Evolutionary conservation across 2,888 invertebrate genomes (phyloP).

Genomic region (Netelia virgata): DNA sequence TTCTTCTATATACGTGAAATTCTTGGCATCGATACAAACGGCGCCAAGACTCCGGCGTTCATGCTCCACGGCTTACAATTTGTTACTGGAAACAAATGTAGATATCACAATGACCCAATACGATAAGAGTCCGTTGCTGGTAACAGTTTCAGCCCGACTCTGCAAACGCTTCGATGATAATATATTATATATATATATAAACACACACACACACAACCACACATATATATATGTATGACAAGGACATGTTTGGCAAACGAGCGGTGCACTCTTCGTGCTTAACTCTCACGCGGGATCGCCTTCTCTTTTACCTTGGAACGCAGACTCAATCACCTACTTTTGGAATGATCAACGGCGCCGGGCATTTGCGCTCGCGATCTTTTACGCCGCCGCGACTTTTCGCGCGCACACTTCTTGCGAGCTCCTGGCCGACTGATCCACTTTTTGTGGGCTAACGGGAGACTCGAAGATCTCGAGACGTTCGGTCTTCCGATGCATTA

Average conservation of each 20-base stretch:
- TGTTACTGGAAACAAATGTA: conserved; percentile 16
- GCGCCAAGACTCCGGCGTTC: conserved; percentile 1
- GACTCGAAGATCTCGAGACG: conserved; percentile 28
- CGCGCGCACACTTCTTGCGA: conserved; percentile 49
- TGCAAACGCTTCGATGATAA: not conserved
- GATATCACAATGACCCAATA: conserved; percentile 9
- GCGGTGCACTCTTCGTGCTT: conserved; percentile 42
- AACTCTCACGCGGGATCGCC: conserved; percentile 51
- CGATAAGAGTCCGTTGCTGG: conserved; percentile 31
- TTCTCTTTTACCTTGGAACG: conserved; percentile 67
- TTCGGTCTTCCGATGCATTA: conserved; percentile 17
- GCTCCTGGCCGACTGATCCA: conserved; percentile 69
- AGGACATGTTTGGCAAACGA: conserved; percentile 45
- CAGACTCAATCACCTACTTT: conserved; percentile 69
- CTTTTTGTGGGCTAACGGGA: conserved; percentile 64
- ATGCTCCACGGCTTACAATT: not conserved
- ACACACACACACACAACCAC: not conserved
- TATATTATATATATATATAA: not conserved
- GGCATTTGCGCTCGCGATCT: conserved; percentile 48
- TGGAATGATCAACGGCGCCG: conserved; percentile 67
- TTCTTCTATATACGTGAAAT: too few relatives aligned
- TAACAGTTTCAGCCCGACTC: conserved; percentile 9
- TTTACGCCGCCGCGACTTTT: conserved; percentile 54
- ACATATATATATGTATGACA: conserved; percentile 22
- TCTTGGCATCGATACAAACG: not conserved